Conservation (phyloP, 2,113 vertebrate genomes). For the Sinocyclocheilus anophthalmus region DNA sequence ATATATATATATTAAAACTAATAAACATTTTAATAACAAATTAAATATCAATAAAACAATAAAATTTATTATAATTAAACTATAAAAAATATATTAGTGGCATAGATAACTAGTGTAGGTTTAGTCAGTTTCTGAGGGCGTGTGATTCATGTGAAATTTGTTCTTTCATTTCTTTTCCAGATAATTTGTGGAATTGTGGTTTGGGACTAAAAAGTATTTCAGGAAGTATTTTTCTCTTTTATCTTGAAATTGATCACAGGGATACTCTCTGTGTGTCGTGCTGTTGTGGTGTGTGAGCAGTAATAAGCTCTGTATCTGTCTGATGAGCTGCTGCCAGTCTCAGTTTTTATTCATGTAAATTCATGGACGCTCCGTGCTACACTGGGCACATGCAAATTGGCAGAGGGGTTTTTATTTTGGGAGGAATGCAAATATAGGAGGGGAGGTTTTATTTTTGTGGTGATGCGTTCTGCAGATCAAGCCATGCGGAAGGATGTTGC, state of each 20-base stretch:
- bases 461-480: neutral
- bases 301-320: conserved; percentile 69
- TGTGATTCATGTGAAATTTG: neutral
- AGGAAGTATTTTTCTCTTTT: neutral
- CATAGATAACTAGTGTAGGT: neutral
- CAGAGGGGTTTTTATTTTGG: conserved; percentile 25
- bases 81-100: neutral
- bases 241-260: neutral
- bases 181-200: neutral
- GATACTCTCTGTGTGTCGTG: neutral
- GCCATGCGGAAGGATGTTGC: neutral
- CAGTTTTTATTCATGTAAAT: conserved; percentile 65
- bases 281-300: conserved; percentile 41
- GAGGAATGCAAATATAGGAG: conserved; percentile 14
- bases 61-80: too few relatives aligned
- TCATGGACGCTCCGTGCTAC: conserved; percentile 41
- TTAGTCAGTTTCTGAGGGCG: neutral
- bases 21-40: too few relatives aligned
- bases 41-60: neutral
- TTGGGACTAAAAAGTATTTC: neutral
- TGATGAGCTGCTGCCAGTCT: conserved; percentile 66
- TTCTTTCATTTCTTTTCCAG: neutral
- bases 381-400: conserved; percentile 29
- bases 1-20: too few relatives aligned
- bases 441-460: neutral